Conservation (phyloP, 2,113 vertebrate genomes). For the Saguinus midas region DNA sequence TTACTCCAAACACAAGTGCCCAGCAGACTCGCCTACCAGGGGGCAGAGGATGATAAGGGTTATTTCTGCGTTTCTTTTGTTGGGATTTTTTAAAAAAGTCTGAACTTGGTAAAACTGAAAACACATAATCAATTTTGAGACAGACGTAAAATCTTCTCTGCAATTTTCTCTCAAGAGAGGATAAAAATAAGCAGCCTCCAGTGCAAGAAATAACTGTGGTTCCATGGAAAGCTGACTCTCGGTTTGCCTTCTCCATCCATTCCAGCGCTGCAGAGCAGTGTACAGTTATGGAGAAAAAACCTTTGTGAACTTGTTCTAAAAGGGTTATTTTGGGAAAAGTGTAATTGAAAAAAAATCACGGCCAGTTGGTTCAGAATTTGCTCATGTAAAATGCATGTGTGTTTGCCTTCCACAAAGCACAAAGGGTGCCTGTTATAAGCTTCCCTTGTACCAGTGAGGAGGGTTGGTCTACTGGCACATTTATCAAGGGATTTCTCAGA, state of each 20-base stretch:
- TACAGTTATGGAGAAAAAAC: conserved; percentile 36
- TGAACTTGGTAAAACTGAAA: background rate
- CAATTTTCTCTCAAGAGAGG: background rate
- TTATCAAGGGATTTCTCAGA: conserved; percentile 60
- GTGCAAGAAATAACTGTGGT: conserved; percentile 47
- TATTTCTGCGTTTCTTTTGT: conserved; percentile 37
- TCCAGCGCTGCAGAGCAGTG: conserved; percentile 17
- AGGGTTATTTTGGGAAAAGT: conserved; percentile 50
- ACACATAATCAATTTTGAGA: conserved; percentile 69
- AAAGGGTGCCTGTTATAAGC: conserved; percentile 55
- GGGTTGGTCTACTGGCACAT: conserved; percentile 48
- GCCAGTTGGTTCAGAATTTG: conserved; percentile 62
- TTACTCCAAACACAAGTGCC: background rate
- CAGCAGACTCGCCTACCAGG: background rate
- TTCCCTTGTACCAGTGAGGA: background rate
- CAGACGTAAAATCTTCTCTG: conserved; percentile 50
- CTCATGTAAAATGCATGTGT: conserved; percentile 66
- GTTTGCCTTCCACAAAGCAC: conserved; percentile 53
- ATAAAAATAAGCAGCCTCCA: conserved; percentile 51
- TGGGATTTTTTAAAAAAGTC: background rate
- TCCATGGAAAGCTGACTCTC: conserved; percentile 7
- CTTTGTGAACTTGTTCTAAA: conserved; percentile 59
- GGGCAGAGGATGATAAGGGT: background rate
- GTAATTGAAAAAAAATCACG: conserved; percentile 61
- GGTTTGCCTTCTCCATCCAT: background rate